These are phyloP conservation scores for Montifringilla adamsi DNA, from an alignment of 2,113 vertebrate genomes.

Conservation along the genomic window DNA sequence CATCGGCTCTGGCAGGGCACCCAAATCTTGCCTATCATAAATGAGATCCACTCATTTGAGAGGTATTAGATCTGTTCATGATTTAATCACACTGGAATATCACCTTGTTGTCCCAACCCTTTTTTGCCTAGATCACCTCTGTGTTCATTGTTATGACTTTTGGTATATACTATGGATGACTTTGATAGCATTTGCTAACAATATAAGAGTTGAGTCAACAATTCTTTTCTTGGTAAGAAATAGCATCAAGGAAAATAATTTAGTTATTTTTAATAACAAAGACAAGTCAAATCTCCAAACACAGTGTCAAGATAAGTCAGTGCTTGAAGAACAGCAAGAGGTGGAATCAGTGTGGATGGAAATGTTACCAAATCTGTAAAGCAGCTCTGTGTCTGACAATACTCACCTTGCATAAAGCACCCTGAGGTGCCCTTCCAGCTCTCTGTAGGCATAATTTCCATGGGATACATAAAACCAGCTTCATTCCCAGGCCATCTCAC, in stretches of 20 bases:
- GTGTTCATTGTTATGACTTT: not conserved
- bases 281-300: not conserved
- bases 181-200: not conserved
- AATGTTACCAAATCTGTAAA: not conserved
- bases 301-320: not conserved
- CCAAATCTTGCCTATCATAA: not conserved
- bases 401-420: not conserved
- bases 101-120: not conserved
- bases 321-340: not conserved
- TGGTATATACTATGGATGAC: not conserved
- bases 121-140: not conserved
- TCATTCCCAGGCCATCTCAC: not conserved
- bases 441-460: not conserved
- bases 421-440: not conserved
- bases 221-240: not conserved
- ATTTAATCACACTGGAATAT: not conserved
- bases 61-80: not conserved
- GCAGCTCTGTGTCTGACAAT: not conserved
- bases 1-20: not conserved
- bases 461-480: not conserved
- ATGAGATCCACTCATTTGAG: not conserved
- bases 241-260: not conserved
- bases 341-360: not conserved
- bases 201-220: not conserved
- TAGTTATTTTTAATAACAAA: not conserved